These are phyloP conservation scores for Seladonia tumulorum DNA, from an alignment of 2,888 invertebrate genomes.

Conservation along the genomic window DNA sequence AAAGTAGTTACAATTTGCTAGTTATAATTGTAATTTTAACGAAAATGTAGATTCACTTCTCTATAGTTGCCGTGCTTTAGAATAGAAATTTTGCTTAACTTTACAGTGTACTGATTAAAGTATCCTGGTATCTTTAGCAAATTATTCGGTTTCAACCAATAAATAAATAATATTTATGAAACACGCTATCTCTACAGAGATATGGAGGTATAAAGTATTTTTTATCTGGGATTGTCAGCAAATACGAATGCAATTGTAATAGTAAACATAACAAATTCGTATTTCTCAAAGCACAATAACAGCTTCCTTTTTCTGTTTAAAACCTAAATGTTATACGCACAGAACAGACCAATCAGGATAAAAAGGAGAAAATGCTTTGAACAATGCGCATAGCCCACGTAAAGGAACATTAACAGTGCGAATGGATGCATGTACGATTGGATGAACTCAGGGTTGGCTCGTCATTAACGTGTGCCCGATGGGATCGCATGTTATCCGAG, in stretches of 20 bases:
- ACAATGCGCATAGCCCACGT: conserved; percentile 42
- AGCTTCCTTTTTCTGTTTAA: not conserved
- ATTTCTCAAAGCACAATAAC: not conserved
- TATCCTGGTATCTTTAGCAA: no score
- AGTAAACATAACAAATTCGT: not conserved
- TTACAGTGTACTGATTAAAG: no score
- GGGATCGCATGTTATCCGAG: conserved; percentile 39
- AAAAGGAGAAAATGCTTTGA: not conserved
- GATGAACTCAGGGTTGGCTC: conserved; percentile 27
- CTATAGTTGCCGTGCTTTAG: no score
- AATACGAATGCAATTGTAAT: not conserved
- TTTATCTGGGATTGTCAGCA: not conserved
- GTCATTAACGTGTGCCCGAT: conserved; percentile 56
- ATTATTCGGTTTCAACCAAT: no score
- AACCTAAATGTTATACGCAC: not conserved
- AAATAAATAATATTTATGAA: not conserved
- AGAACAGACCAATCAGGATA: not conserved
- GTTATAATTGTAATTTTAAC: no score
- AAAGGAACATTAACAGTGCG: conserved; percentile 19
- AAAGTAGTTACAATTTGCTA: no score
- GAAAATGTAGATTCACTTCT: no score
- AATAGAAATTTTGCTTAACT: no score
- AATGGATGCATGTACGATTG: conserved; percentile 18
- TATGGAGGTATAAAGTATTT: not conserved
- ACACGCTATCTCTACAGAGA: not conserved